Percentiles rank a stretch among this genome's conserved stretches.
Evolutionary conservation across 2,888 invertebrate genomes (phyloP).

Genomic region (Amphipyra berbera): DNA sequence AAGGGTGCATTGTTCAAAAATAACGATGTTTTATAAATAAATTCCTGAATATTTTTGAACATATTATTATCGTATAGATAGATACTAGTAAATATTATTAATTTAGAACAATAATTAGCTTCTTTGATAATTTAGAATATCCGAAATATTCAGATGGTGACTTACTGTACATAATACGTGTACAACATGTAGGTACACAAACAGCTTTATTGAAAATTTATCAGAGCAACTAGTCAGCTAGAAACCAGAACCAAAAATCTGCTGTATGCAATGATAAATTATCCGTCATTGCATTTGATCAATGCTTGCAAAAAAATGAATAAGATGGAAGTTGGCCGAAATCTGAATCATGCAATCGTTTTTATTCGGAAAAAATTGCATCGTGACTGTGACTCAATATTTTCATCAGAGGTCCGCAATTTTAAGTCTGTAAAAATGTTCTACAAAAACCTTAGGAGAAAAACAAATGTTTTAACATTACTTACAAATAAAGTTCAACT

Average conservation of each 20-base stretch:
- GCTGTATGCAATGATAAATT: constrained; percentile 52
- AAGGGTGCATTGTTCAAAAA: no score
- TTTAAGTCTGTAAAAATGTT: constrained; percentile 9
- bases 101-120: no score
- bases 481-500: constrained; percentile 47
- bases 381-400: constrained; percentile 34
- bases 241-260: constrained; percentile 21
- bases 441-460: constrained; percentile 20
- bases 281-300: constrained; percentile 61
- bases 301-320: constrained; percentile 61
- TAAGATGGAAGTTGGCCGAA: constrained; percentile 62
- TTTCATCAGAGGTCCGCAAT: constrained; percentile 25
- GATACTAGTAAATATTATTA: no score
- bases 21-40: no score
- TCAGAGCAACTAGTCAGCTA: constrained; percentile 11
- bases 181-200: background rate
- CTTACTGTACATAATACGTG: no score
- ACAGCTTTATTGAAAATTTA: constrained; percentile 6
- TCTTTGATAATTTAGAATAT: no score
- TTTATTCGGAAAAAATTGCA: constrained; percentile 27
- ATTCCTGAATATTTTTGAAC: no score
- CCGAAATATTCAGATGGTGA: no score
- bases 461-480: constrained; percentile 24
- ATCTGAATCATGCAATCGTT: constrained; percentile 62
- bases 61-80: no score